Base-by-base conservation (phyloP, 2,797 vertebrate species). In the Avahi laniger region DNA sequence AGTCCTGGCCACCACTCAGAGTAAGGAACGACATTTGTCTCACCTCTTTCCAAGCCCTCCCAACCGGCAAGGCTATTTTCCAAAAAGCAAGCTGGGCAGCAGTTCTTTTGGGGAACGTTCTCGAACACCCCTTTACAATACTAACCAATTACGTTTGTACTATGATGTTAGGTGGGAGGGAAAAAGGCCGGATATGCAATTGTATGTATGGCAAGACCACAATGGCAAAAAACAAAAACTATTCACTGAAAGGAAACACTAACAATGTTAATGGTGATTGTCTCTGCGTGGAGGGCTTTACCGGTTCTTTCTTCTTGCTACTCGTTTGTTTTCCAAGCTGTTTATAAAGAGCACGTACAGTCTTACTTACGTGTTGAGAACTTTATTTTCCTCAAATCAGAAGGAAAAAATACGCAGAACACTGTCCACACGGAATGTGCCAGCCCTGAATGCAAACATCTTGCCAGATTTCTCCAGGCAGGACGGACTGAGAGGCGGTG, bases 221-320 rank as follows among this genome's bases (percentile, higher is more conserved):
- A 9, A n/a, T 1, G 0, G n/a, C 33, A 0, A 4, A 28, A 59
- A 95, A 96, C 89, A 97, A 94, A 96, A 83, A n/a, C 93, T 7
- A 96, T 95, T 96, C 94, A 73, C 26, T 3, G 41, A 79, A 85
- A 95, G 95, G 91, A 96, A 94, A 41, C 85, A 33, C 78, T 26
- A 59, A 61, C 30, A n/a, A 22, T 2, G 13, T 59, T 50, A 20
- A 8, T 0, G 5, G 50, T 2, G 78, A 92, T 85, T 81, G 95
- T 76, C 86, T n/a, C 28, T 1, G 35, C 79, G 33, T 1, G 52
- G 26, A 17, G 69, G 67, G 83, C 50, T 5, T 11, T 11, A 15
- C 0, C 54, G 24, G 73, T 43, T 48, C 63, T 35, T 70, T 80
- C 65, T 70, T 63, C 63, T 35, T 0, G 18, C 57, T 7, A 38